Evolutionary conservation across 2,888 invertebrate genomes (phyloP), one percentile per base, ranked within the genome.

Genomic region (Biston stratarius): DNA sequence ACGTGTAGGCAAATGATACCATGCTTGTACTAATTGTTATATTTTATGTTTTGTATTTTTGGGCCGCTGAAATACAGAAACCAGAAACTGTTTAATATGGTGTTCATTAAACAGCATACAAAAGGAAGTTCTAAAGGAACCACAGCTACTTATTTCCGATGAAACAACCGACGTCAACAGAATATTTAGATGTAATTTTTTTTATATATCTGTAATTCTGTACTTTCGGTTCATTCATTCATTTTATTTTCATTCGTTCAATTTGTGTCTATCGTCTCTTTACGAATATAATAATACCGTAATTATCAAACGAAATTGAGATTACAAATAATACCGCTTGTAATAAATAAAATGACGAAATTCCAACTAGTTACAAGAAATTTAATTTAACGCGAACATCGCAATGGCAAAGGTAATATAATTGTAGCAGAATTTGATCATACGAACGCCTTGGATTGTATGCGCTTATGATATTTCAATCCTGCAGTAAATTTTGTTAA

Each of bases 211-310:
- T 59, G n/a, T 47, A 6, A 2, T 14, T 1, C n/a, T n/a, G n/a
- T n/a, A n/a, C n/a, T 10, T 10, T 40, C n/a, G n/a, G 14, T 44
- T 14, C n/a, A 33, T 0, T 56, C 24, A 42, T 52, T 8, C 6
- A 45, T n/a, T 33, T 59, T 40, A 53, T 40, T n/a, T 44, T 59
- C 64, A 56, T 15, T 63, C 56, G 45, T 57, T 69, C 64, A 33
- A 48, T 56, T 40, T 60, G 47, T 44, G 42, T 53, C 59, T 65
- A 69, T 62, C 69, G 69, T 62, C 69, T 48, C 60, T 47, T 59
- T 65, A 65, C 59, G 36, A n/a, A n/a, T n/a, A n/a, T n/a, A n/a
- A n/a, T n/a, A n/a, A n/a, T n/a, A n/a, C n/a, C n/a, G n/a, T n/a
- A 69, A 69, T 48, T 42, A 42, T 3, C 3, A 12, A 33, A 33